A percentile compares a stretch with the other conserved stretches of the same genome.
Evolutionary conservation across 2,888 invertebrate species (phyloP).

Genomic region (Ophion obscuratus): DNA sequence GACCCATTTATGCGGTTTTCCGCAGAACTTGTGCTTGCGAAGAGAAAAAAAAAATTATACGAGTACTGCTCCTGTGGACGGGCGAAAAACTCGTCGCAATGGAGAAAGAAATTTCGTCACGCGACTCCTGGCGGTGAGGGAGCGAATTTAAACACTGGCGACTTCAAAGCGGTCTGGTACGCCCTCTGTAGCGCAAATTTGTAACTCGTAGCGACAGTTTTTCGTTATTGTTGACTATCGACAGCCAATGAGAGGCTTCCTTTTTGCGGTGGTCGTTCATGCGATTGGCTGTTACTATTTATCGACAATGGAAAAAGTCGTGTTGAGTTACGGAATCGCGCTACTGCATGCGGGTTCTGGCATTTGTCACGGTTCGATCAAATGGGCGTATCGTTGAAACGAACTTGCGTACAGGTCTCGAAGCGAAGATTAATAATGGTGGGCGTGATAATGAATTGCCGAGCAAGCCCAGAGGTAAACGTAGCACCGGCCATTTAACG

Average conservation of each 20-base stretch:
- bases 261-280: too few species aligned
- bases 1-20: background rate
- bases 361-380: background rate
- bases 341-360: background rate
- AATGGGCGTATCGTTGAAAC: too few species aligned
- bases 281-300: too few species aligned
- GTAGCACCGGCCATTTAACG: background rate
- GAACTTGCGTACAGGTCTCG: too few species aligned
- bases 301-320: too few species aligned
- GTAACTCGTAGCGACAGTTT: too few species aligned
- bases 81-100: background rate
- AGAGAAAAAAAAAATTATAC: background rate
- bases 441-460: background rate
- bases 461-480: background rate
- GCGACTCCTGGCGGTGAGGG: background rate
- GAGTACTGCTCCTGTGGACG: background rate
- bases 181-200: background rate
- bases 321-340: too few species aligned
- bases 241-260: too few species aligned
- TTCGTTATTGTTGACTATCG: too few species aligned
- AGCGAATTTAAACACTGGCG: background rate
- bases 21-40: background rate
- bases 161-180: background rate
- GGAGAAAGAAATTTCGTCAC: constrained; percentile 2
- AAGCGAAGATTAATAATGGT: background rate